Evolutionary conservation across 35 echinoderm and acorn worm species (phyloP), one percentile per base, ranked within the genome.

Genomic region (Lytechinus pictus): DNA sequence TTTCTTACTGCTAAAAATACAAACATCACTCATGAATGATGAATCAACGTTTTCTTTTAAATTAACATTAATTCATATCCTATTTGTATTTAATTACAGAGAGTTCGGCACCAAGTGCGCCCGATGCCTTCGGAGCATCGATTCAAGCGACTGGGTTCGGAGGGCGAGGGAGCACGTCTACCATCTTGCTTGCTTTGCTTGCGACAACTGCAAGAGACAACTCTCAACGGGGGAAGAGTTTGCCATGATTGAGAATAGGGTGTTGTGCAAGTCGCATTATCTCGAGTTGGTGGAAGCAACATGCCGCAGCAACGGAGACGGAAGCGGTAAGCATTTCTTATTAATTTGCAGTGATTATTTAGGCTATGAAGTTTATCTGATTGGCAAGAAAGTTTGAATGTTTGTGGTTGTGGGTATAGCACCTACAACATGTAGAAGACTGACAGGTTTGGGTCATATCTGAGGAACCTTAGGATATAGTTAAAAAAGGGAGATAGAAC

Each of bases 171-270:
- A 97, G 27, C 54, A 96, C 86, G 97, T 99, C 21, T 99, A 97
- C 88, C 98, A 99, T 88, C 95, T 99, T 2, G 98, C 98, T 11
- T 99, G 98, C 52, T 99, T 99, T 60, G 97, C 98, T 51, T 99
- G 98, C 52, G 96, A 97, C 51, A 95, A 97, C 94, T 99, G 98
- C 86, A 97, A 99, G 54, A 93, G 98, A 28, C 98, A 99, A 94
- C 88, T 99, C 1, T 99, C 98, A 24, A 99, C 98, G 7, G 98
- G 98, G 3, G 98, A 99, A 56, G 98, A 99, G 44, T 99, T 99
- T 55, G 97, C 97, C 24, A 96, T 99, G 97, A 55, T 95, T 8
- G 98, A 97, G 1, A 95, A 96, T 52, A 95, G 86, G 53, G 97
- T 99, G 27, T 86, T 96, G 28, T 99, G 98, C 87, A 97, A 96